Base-by-base conservation (phyloP, 2,888 invertebrate genomes). In the Tyria jacobaeae region DNA sequence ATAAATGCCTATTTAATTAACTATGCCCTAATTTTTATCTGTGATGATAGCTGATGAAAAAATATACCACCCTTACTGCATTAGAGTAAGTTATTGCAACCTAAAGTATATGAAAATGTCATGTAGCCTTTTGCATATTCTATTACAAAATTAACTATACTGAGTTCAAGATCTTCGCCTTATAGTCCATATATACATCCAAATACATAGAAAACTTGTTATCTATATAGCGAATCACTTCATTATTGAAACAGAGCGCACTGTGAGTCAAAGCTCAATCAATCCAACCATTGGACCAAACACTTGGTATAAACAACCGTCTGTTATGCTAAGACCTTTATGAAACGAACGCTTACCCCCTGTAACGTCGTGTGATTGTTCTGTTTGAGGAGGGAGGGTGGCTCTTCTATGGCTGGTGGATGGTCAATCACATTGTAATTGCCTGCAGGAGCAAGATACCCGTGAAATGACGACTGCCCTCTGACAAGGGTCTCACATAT, bases 341-440 rank as follows among this genome's bases (percentile, higher is more conserved):
- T 55, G 47, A 60, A 60, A 65, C 64, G 64, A 68, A 72, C 61
- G 12, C 53, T 57, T 39, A 53, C 62, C n/a, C 57, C 76, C 67
- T 64, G 61, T 68, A 3, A 21, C 44, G 14, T 64, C 65, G 21
- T 58, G 14, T 2, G 25, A 35, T 53, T 60, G 35, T 55, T 53
- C 15, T 60, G 24, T 55, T 27, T 25, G 58, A 57, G 60, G 60
- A 66, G 57, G 73, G 61, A 58, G 61, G 69, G 73, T 25, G 72
- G 85, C 59, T 84, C 87, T 71, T 31, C 1, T 9, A 12, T 58
- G 10, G 57, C 66, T 84, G 87, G 87, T 73, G 71, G 71, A 59
- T 83, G 87, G 91, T 88, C 91, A 88, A 89, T 91, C 91, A 89
- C 88, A 86, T 84, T 88, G 91, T 91, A 91, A 92, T 92, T 92